Base-by-base conservation (phyloP, 2,888 invertebrate species). In the Enchytraeus crypticus region DNA sequence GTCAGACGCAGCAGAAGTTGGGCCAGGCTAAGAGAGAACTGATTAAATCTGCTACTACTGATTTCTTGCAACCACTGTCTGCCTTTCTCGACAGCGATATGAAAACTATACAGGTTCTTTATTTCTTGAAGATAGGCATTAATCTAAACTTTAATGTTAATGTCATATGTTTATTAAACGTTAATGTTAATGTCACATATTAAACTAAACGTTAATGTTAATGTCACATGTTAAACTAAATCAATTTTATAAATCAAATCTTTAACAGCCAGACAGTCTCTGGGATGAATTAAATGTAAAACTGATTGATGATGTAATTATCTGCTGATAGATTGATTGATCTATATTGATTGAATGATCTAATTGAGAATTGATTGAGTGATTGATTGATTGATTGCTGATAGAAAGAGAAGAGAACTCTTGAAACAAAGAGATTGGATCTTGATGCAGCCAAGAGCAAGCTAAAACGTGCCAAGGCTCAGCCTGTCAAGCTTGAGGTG, bases 81-180 rank as follows among this genome's bases (percentile, higher is more conserved):
- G 89, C 88, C 73, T 92, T 91, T 79, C 82, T 92, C 47, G 90
- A 92, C 53, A 89, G 89, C 27, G 91, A 92, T 81, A 90, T 91
- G 88, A 90, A 89, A 78, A 90, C 89, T 8, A 88, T 90, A 14
- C 72, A 74, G 72, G 79, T 79, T 61, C n/a, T 23, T 64, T n/a
- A n/a, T n/a, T n/a, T n/a, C n/a, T n/a, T n/a, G n/a, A n/a, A n/a
- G n/a, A n/a, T n/a, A n/a, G n/a, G n/a, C n/a, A n/a, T n/a, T n/a
- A n/a, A n/a, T n/a, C n/a, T n/a, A n/a, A n/a, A n/a, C n/a, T n/a
- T n/a, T n/a, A n/a, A n/a, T n/a, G n/a, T n/a, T n/a, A n/a, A n/a
- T n/a, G n/a, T n/a, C n/a, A n/a, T n/a, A n/a, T n/a, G n/a, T n/a
- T n/a, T n/a, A n/a, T n/a, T n/a, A n/a, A n/a, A n/a, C n/a, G n/a